Evolutionary conservation across 2,888 invertebrate species (phyloP).

Genomic region (Andrena minutula): DNA sequence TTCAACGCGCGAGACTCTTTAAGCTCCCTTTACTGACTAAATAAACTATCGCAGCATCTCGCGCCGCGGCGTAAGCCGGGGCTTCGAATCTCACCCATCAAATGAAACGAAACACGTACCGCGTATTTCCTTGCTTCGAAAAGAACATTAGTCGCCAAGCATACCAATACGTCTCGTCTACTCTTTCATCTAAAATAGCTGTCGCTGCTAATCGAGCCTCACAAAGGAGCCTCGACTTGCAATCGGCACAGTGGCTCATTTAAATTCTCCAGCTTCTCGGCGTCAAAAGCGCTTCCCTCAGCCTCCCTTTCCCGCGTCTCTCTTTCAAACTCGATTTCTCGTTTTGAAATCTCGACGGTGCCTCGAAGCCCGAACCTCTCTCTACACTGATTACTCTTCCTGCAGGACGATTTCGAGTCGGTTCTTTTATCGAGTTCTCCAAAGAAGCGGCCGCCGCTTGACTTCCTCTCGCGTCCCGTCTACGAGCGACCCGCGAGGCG

Average conservation of each 20-base stretch:
- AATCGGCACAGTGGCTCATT: not conserved
- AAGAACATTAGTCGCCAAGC: too few species aligned
- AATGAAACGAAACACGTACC: not conserved
- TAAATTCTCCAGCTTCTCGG: not conserved
- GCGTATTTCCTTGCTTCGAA: too few species aligned
- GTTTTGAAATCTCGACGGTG: not conserved
- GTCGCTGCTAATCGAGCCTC: not conserved
- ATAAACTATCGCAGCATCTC: not conserved
- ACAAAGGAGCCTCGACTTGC: not conserved
- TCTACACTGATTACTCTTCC: slow-evolving; percentile 6
- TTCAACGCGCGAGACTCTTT: not conserved
- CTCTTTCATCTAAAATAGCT: not conserved
- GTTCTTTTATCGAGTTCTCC: slow-evolving; percentile 5
- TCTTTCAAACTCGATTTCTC: not conserved
- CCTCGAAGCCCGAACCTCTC: not conserved
- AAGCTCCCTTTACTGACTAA: not conserved
- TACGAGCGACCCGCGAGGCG: not conserved
- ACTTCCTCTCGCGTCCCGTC: not conserved
- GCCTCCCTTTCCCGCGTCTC: not conserved
- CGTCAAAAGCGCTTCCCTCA: not conserved
- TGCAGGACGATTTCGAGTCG: not conserved
- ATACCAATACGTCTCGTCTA: too few species aligned
- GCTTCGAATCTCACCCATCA: too few species aligned
- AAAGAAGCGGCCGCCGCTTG: not conserved
- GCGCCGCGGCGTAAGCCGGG: too few species aligned